Conservation (phyloP, 1,140 invertebrate species). For the Planococcus citri region DNA sequence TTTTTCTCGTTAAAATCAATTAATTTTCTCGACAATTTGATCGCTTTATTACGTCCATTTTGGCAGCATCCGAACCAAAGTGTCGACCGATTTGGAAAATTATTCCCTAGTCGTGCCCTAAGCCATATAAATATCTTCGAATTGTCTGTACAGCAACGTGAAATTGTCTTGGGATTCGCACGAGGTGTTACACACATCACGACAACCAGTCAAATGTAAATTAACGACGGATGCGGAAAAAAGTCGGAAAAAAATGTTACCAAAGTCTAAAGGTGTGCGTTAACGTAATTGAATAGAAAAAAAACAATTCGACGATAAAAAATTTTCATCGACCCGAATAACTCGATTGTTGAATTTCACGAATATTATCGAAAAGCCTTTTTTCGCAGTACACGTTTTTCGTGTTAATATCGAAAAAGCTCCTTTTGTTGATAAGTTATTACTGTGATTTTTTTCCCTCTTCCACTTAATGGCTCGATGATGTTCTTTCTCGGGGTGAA, state of each 20-base stretch:
- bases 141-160: no score
- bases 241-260: background rate
- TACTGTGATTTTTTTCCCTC: no score
- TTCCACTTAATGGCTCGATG: no score
- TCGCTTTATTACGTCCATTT: background rate
- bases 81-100: background rate
- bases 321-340: background rate
- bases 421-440: no score
- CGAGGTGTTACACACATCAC: background rate
- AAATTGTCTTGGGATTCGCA: background rate
- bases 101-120: background rate
- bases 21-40: background rate
- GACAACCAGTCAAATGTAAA: background rate
- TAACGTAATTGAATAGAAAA: constrained; percentile 1
- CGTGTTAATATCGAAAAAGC: no score
- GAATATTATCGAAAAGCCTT: background rate
- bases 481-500: no score
- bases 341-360: background rate
- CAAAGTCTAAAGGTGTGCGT: background rate
- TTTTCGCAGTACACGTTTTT: no score
- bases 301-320: background rate
- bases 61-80: no score
- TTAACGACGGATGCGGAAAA: background rate
- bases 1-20: background rate
- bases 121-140: no score